These are phyloP conservation scores for Anthonomus grandis DNA, from an alignment of 1,140 invertebrate genomes.

Conservation along the genomic window DNA sequence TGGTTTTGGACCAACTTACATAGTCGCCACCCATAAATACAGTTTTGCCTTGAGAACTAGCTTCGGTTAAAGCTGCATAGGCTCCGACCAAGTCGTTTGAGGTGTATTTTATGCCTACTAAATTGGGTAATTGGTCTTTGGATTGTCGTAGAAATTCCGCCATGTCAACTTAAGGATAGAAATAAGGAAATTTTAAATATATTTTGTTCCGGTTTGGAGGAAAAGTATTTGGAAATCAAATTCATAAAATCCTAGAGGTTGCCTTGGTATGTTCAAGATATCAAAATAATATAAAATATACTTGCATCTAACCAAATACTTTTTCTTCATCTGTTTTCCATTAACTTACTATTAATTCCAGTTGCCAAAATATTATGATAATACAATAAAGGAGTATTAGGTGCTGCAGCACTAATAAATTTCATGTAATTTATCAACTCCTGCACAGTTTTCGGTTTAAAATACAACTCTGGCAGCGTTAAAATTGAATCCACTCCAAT, in stretches of 20 bases:
- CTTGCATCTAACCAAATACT: background rate
- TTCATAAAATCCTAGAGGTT: too few species aligned
- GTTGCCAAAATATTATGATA: conserved; percentile 75
- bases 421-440: conserved; percentile 69
- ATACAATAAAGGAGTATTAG: conserved; percentile 75
- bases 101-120: conserved; percentile 74
- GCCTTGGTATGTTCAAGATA: too few species aligned
- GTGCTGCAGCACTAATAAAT: conserved; percentile 64
- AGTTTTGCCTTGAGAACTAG: conserved; percentile 50
- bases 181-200: too few species aligned
- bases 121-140: conserved; percentile 61
- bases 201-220: background rate
- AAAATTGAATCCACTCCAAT: conserved; percentile 69
- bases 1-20: conserved; percentile 48
- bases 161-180: conserved; percentile 75
- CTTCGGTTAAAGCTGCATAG: conserved; percentile 55
- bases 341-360: conserved; percentile 64
- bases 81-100: conserved; percentile 64
- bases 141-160: conserved; percentile 62
- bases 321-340: too few species aligned
- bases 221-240: background rate
- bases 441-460: conserved; percentile 61
- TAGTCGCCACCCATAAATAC: conserved; percentile 63
- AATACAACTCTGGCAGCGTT: conserved; percentile 74
- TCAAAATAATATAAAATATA: background rate